Evolutionary conservation across 2,797 vertebrate genomes (phyloP), one percentile per base, ranked within the genome.

Genomic region (Galagoides demidoff): DNA sequence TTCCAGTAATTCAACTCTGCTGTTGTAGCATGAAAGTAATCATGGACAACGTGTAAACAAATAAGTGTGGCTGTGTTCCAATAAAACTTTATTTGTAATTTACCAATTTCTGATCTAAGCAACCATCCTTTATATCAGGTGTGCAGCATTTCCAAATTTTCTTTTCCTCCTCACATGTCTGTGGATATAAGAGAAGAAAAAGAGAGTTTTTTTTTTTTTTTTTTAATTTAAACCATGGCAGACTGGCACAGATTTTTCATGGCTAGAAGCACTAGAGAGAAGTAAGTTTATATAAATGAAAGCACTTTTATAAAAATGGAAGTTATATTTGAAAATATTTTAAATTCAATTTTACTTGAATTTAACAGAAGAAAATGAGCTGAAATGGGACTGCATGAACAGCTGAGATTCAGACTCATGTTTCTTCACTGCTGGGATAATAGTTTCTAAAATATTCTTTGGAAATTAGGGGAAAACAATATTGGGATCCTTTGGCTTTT

Each of bases 331-430:
- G 81, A 93, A 92, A 90, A 82, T 82, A 77, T n/a, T 85, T 77
- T 79, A 90, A 93, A 85, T 89, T 88, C 84, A 93, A 45, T 64
- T 83, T 92, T 92, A 78, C 86, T 95, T 91, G 57, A 85, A 59
- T 93, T 86, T 93, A 92, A 78, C 70, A 94, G 96, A 88, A 88
- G 88, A 87, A 84, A 91, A 77, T 4, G 57, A 90, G 77, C 61
- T 93, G 71, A 95, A 93, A 61, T 1, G 77, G 92, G 82, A n/a
- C 34, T 39, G 22, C 4, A 37, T 68, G 49, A 90, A 57, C 70
- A 68, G 45, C 52, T 70, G 85, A 85, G 89, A 37, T 74, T 64
- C 29, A 92, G 74, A 64, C n/a, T 85, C 49, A 64, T 7, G 16
- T 83, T 90, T 92, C 59, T 95, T 95, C 8, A 57, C 73, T 64